Evolutionary conservation across 2,797 vertebrate genomes (phyloP).

Genomic region (Numenius phaeopus): DNA sequence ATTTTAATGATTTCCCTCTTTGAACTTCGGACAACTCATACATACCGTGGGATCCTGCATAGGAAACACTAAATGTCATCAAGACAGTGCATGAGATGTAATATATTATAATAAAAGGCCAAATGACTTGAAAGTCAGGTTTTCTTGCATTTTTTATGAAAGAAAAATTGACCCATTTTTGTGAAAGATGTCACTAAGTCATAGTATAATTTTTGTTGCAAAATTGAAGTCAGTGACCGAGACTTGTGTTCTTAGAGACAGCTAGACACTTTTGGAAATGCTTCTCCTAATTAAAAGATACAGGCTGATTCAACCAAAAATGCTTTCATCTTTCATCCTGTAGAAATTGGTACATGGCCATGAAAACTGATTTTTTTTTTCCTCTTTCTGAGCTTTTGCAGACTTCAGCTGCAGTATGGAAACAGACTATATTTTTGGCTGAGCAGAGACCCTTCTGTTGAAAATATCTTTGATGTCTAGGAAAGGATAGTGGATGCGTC

Average conservation of each 20-base stretch:
- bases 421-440: constrained; percentile 67
- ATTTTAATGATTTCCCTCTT: constrained; percentile 71
- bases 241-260: constrained; percentile 53
- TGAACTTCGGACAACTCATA: constrained; percentile 51
- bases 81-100: constrained; percentile 49
- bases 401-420: constrained; percentile 52
- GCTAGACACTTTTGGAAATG: constrained; percentile 45
- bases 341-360: constrained; percentile 62
- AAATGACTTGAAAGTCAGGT: constrained; percentile 66
- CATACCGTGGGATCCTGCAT: constrained; percentile 35
- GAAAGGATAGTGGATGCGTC: constrained; percentile 10
- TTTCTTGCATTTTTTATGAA: constrained; percentile 72
- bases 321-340: constrained; percentile 64
- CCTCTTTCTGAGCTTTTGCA: constrained; percentile 36
- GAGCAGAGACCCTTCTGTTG: constrained; percentile 53
- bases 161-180: constrained; percentile 61
- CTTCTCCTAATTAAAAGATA: constrained; percentile 60
- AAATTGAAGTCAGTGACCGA: constrained; percentile 54
- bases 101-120: constrained; percentile 72
- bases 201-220: constrained; percentile 47
- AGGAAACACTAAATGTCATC: constrained; percentile 68
- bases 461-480: constrained; percentile 66
- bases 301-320: constrained; percentile 47
- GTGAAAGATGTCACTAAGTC: constrained; percentile 61
- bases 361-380: constrained; percentile 39